Percentiles rank a stretch among this genome's conserved stretches.
Evolutionary conservation across 2,113 vertebrate species (phyloP).

Genomic region (Amblyopsis rosae): DNA sequence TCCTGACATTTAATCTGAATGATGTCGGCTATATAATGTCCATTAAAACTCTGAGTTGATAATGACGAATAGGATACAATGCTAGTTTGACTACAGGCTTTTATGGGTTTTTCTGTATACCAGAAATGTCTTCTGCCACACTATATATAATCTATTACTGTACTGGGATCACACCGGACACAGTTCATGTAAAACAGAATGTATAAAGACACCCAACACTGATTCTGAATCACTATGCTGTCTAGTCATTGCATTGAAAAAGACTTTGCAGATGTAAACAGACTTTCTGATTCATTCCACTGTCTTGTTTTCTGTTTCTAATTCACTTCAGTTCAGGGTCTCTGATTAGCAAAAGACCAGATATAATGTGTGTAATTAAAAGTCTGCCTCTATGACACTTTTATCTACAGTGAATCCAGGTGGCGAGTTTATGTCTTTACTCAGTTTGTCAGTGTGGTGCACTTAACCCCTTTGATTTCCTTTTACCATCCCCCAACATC

Average conservation of each 20-base stretch:
- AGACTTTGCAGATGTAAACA: slow-evolving; percentile 22
- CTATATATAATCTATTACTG: no score
- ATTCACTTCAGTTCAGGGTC: slow-evolving; percentile 14
- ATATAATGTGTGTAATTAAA: slow-evolving; percentile 6
- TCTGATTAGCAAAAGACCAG: slow-evolving; percentile 44
- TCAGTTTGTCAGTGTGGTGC: background rate
- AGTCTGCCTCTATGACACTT: slow-evolving; percentile 62
- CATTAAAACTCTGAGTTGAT: background rate
- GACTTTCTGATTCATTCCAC: slow-evolving; percentile 22
- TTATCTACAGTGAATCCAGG: slow-evolving; percentile 59
- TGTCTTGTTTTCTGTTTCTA: slow-evolving; percentile 36
- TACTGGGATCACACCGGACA: background rate
- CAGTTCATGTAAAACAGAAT: background rate
- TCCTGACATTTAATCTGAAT: background rate
- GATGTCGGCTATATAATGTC: background rate
- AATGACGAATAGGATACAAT: background rate
- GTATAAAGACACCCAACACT: slow-evolving; percentile 6
- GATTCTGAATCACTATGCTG: slow-evolving; percentile 40
- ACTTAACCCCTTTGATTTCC: background rate
- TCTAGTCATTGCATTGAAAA: slow-evolving; percentile 19
- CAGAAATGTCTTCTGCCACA: no score
- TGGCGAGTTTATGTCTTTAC: slow-evolving; percentile 19
- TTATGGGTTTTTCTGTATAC: no score
- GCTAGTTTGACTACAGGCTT: no score
- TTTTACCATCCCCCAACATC: background rate